Conservation (phyloP, 35 echinoderm and acorn worm species). For the Heliocidaris tuberculata region DNA sequence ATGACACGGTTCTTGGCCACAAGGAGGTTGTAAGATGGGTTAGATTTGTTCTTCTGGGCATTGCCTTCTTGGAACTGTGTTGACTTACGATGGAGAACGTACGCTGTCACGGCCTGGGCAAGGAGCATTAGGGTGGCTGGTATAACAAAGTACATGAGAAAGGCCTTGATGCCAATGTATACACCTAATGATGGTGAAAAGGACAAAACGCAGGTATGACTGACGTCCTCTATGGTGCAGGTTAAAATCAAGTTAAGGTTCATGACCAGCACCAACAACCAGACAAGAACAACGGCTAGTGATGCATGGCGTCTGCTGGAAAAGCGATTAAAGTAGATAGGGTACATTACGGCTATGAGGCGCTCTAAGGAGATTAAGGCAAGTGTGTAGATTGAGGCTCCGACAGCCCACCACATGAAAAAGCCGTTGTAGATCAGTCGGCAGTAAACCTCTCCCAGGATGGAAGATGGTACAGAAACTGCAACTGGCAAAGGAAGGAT, state of each 20-base stretch:
- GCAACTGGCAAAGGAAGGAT: constrained; percentile 70
- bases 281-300: too few species aligned
- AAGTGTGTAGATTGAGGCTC: constrained; percentile 70
- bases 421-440: constrained; percentile 57
- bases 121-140: constrained; percentile 73
- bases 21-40: constrained; percentile 55
- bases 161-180: too few species aligned
- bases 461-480: not conserved
- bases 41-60: not conserved
- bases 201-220: too few species aligned
- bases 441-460: constrained; percentile 70
- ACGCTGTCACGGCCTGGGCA: not conserved
- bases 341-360: constrained; percentile 75
- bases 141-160: constrained; percentile 60
- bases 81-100: constrained; percentile 39
- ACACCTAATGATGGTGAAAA: too few species aligned
- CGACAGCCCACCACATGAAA: constrained; percentile 73
- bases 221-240: too few species aligned
- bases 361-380: constrained; percentile 75
- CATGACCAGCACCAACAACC: too few species aligned
- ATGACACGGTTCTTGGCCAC: constrained; percentile 68
- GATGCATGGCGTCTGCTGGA: constrained; percentile 32
- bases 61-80: constrained; percentile 1
- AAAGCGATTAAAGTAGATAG: constrained; percentile 58
- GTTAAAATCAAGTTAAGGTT: too few species aligned